Percentiles rank a stretch among this genome's conserved stretches.
Evolutionary conservation across 2,888 invertebrate species (phyloP).

Genomic region (Chrysopilus asiliformis): DNA sequence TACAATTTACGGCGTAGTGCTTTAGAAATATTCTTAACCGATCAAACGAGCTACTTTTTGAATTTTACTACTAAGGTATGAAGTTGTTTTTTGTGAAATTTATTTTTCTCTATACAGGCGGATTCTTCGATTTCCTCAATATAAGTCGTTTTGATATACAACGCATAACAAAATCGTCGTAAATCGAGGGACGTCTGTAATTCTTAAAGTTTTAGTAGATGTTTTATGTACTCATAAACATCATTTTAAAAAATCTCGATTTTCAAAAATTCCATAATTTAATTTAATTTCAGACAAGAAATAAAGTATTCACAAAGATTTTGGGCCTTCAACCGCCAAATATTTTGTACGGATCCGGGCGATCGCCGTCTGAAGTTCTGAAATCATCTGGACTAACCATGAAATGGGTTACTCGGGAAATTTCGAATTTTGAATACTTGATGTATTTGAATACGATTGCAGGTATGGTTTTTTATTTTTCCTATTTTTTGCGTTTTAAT

Average conservation of each 20-base stretch:
- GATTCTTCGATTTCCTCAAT: neutral
- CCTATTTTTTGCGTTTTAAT: neutral
- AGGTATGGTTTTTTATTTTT: constrained; percentile 18
- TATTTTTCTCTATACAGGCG: neutral
- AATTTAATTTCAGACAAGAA: constrained; percentile 38
- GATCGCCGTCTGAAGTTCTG: constrained; percentile 47
- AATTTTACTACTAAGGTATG: constrained; percentile 48
- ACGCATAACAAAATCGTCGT: neutral
- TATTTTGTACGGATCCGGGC: constrained; percentile 42
- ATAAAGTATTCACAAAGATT: constrained; percentile 47
- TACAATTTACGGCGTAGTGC: constrained; percentile 50
- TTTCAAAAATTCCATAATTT: constrained; percentile 6
- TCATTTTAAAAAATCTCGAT: no score
- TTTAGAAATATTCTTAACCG: constrained; percentile 48
- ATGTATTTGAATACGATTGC: constrained; percentile 66
- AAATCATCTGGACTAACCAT: constrained; percentile 46
- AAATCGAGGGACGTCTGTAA: no score
- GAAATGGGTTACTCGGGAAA: constrained; percentile 52
- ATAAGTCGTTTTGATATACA: neutral
- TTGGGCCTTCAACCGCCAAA: constrained; percentile 45
- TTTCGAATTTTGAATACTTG: constrained; percentile 60
- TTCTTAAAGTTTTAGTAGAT: neutral
- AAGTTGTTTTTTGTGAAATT: constrained; percentile 1
- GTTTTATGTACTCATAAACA: neutral
- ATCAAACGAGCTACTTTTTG: constrained; percentile 51